Base-by-base conservation (phyloP, 2,113 vertebrate genomes). In the Pyxicephalus adspersus region DNA sequence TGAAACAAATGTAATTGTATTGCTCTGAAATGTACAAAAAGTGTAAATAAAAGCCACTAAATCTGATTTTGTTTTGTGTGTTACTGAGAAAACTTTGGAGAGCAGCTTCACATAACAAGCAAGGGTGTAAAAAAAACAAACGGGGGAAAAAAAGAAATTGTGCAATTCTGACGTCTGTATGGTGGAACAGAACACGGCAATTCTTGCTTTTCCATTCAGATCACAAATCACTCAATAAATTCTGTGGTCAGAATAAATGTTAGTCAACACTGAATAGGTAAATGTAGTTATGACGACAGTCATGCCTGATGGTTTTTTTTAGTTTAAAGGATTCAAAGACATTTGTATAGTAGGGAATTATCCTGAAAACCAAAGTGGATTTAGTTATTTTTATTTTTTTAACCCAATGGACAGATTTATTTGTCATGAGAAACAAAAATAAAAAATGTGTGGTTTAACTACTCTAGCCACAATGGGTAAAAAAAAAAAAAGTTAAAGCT, bases 1-100 rank as follows among this genome's bases (percentile, higher is more conserved):
- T 92, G 90, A 93, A 93, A 92, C 92, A 92, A 91, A 89, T 94
- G 93, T 94, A 92, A 92, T 92, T 94, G 90, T 93, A 92, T 93
- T 94, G 92, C 88, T 92, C 87, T 94, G 91, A 91, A 92, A 92
- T 94, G 92, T 93, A 93, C 84, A 93, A 92, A 88, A 91, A 87
- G 83, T 94, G 93, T 94, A 94, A 94, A 94, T 94, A 94, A 94
- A 94, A 93, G 92, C 77, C 79, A 93, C 92, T 93, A 92, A 94
- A 94, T 93, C 92, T 91, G 89, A 94, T 90, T 91, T 93, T 92
- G 92, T 92, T 92, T 94, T 93, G 93, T 94, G 93, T 94, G 90
- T 94, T 94, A 93, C 91, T 94, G 92, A 93, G 92, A 93, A 93
- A 92, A 92, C 91, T 90, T 91, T 90, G 91, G 18, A 91, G 90